Conservation (phyloP, 1,140 invertebrate species). For the Leptonema lineaticorne region DNA sequence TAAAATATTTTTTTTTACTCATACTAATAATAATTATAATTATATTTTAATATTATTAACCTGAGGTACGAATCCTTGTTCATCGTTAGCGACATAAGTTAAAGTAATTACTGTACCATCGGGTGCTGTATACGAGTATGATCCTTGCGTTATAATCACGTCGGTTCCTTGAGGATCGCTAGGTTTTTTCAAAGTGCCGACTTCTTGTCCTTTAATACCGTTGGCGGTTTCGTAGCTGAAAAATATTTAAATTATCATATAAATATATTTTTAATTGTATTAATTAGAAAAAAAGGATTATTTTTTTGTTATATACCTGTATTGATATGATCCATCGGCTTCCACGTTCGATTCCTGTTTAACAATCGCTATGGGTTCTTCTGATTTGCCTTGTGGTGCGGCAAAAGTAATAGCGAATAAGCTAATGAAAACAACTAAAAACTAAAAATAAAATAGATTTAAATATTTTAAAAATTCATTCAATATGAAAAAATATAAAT, state of each 20-base stretch:
- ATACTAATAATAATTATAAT: neutral
- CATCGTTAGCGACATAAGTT: slow-evolving; percentile 77
- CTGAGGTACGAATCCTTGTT: slow-evolving; percentile 71
- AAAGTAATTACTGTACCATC: slow-evolving; percentile 76
- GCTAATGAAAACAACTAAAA: slow-evolving; percentile 44
- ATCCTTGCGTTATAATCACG: slow-evolving; percentile 67
- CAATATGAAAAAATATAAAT: too few species aligned
- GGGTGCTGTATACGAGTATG: slow-evolving; percentile 78
- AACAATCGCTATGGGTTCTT: slow-evolving; percentile 62
- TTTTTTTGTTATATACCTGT: slow-evolving; percentile 61
- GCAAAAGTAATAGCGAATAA: slow-evolving; percentile 49
- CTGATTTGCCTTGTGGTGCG: slow-evolving; percentile 54
- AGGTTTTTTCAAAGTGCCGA: slow-evolving; percentile 65
- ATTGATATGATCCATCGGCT: slow-evolving; percentile 65
- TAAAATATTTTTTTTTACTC: too few species aligned
- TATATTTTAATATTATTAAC: slow-evolving; percentile 44
- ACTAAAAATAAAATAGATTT: slow-evolving; percentile 27
- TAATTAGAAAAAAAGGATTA: slow-evolving; percentile 2
- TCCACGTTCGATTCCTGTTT: slow-evolving; percentile 66
- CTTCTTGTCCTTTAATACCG: slow-evolving; percentile 69
- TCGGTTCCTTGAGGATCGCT: slow-evolving; percentile 60
- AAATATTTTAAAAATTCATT: too few species aligned
- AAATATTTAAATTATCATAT: neutral
- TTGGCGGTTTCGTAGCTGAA: slow-evolving; percentile 74
- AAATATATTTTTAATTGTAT: neutral